A percentile compares a stretch with the other conserved stretches of the same genome.
phyloP scores from a whole-genome alignment of 2,113 vertebrate genomes.

The Gavia stellata region DNA sequence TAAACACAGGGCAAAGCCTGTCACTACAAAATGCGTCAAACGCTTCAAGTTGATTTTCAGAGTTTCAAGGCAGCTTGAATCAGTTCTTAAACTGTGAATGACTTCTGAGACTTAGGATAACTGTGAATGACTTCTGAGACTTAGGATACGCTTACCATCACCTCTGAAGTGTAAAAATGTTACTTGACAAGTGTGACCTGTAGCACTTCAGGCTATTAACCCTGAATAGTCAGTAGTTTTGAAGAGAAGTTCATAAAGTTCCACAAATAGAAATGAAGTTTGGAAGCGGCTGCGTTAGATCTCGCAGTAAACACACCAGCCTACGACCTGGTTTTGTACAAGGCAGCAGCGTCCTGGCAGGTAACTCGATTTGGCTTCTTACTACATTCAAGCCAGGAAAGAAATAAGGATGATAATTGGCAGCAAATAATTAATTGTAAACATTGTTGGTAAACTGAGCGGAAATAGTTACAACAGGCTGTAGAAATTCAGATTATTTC shows the following conservation, averaged over 20 bases:
- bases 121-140: neutral
- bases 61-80: neutral
- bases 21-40: accelerated
- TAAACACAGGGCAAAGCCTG: neutral
- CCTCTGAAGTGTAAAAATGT: neutral
- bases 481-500: neutral
- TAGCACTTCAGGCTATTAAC: neutral
- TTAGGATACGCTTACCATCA: neutral
- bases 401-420: accelerated
- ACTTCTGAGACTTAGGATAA: neutral
- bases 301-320: accelerated
- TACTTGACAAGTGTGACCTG: neutral
- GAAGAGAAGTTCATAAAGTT: neutral
- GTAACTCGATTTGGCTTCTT: neutral
- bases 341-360: neutral
- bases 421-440: neutral
- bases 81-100: neutral
- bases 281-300: neutral
- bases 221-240: neutral
- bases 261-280: neutral
- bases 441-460: neutral
- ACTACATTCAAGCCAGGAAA: neutral
- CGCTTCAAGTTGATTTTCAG: neutral
- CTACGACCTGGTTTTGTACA: neutral
- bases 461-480: neutral